These are phyloP conservation scores for Rhabdornis inornatus DNA, from an alignment of 2,113 vertebrate species.

Conservation along the genomic window DNA sequence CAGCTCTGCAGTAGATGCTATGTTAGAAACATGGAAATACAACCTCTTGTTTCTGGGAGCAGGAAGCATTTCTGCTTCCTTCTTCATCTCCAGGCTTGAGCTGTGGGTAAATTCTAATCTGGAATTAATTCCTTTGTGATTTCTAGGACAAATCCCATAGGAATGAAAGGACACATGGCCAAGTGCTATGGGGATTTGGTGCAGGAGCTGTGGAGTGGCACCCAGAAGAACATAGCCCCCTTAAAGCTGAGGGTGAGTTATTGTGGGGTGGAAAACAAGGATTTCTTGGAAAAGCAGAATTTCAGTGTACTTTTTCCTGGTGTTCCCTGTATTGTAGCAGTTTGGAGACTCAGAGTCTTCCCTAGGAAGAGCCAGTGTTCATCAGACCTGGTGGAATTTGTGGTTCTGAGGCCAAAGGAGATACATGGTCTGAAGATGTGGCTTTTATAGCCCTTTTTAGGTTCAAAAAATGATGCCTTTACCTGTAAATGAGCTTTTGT, in stretches of 20 bases:
- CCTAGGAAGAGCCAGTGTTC: neutral
- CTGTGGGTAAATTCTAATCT: neutral
- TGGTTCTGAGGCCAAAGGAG: neutral
- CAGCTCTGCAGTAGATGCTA: neutral
- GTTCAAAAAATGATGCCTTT: neutral
- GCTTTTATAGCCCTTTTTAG: neutral
- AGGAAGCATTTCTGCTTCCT: neutral
- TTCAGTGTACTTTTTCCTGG: neutral
- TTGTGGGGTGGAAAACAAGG: neutral
- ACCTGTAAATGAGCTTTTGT: neutral
- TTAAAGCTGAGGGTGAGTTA: constrained; percentile 89
- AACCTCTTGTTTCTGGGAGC: neutral
- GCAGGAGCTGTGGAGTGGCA: constrained; percentile 97
- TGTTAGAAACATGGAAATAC: neutral
- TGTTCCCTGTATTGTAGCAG: neutral
- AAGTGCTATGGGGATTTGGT: constrained; percentile 98
- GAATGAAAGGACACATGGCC: constrained; percentile 99
- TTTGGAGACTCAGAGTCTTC: neutral
- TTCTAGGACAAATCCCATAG: constrained; percentile 93
- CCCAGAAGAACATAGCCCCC: constrained; percentile 95
- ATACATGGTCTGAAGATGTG: neutral
- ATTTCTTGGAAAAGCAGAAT: neutral
- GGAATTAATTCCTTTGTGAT: neutral
- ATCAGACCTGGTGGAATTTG: neutral
- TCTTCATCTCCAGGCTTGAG: neutral